These are phyloP conservation scores for Pithys albifrons DNA, from an alignment of 2,113 vertebrate species.

Conservation along the genomic window DNA sequence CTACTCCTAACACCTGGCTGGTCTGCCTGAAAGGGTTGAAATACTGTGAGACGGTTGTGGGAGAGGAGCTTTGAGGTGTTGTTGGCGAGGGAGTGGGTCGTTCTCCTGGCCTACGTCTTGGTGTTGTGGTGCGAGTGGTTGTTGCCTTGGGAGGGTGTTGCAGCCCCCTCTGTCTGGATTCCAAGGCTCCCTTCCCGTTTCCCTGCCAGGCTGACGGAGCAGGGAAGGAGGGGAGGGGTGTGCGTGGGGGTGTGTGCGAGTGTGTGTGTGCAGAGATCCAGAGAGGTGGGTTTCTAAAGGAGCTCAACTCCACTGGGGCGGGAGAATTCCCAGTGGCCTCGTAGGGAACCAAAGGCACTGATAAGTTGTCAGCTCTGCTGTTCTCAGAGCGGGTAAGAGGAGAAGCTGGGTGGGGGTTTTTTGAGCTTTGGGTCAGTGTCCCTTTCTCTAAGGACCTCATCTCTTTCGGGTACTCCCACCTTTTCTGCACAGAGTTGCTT, in stretches of 20 bases:
- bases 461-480: constrained; percentile 26
- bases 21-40: constrained; percentile 36
- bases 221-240: not conserved
- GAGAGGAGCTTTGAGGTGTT: constrained; percentile 14
- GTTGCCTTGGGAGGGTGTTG: not conserved
- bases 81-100: not conserved
- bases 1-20: constrained; percentile 61
- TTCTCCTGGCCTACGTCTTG: not conserved
- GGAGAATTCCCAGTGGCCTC: constrained; percentile 50
- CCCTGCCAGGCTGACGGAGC: not conserved
- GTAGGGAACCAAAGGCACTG: constrained; percentile 71
- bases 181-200: not conserved
- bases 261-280: not conserved
- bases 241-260: not conserved
- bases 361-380: constrained; percentile 40
- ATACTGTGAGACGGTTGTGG: constrained; percentile 30
- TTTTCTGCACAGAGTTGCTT: constrained; percentile 25
- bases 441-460: constrained; percentile 49
- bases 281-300: constrained; percentile 13
- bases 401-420: not conserved
- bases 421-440: constrained; percentile 50
- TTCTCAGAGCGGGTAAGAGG: constrained; percentile 51
- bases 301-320: constrained; percentile 36
- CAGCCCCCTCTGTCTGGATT: not conserved
- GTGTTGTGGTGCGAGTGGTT: not conserved